Evolutionary conservation across 2,797 vertebrate species (phyloP).

Genomic region (Heliangelus exortis): DNA sequence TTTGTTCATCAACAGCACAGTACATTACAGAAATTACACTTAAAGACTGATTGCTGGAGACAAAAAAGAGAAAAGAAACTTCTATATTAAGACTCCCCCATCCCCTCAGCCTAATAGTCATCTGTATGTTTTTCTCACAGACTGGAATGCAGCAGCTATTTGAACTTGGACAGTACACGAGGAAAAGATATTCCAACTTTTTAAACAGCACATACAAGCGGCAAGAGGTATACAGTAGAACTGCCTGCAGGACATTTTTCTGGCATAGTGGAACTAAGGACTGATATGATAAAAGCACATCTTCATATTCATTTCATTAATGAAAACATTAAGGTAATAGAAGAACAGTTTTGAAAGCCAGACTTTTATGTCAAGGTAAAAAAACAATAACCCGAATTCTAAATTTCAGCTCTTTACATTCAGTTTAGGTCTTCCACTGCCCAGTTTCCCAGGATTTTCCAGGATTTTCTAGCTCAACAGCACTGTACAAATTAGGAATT

Average conservation of each 20-base stretch:
- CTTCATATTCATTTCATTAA: background rate
- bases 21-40: background rate
- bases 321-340: background rate
- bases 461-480: background rate
- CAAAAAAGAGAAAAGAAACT: background rate
- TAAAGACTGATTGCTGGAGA: background rate
- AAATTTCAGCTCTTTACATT: background rate
- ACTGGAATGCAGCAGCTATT: constrained; percentile 79
- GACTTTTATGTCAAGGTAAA: background rate
- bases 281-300: background rate
- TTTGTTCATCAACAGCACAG: background rate
- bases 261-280: background rate
- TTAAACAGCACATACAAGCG: constrained; percentile 76
- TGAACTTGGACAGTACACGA: constrained; percentile 76
- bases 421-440: background rate
- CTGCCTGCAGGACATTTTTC: background rate
- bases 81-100: background rate
- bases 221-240: constrained; percentile 70
- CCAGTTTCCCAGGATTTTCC: background rate
- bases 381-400: background rate
- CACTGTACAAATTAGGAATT: background rate
- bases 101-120: background rate
- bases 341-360: background rate
- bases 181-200: constrained; percentile 74
- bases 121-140: constrained; percentile 55